Evolutionary conservation across 2,113 vertebrate genomes (phyloP), one percentile per base, ranked within the genome.

Genomic region (Garra rufa): DNA sequence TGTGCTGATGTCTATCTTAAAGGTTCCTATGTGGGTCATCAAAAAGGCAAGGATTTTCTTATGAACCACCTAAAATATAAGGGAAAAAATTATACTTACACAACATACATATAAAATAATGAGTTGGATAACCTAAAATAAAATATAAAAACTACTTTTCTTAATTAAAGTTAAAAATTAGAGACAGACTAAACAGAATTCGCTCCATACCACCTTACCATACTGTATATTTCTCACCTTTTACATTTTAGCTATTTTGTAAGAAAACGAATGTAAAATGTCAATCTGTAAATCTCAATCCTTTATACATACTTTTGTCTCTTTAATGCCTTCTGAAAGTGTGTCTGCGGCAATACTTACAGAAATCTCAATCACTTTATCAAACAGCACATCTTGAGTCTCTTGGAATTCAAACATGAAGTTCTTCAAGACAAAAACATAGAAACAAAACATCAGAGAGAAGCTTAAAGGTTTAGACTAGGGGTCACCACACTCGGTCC

Each of bases 391-490:
- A 43, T 96, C 94, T 48, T 92, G 92, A 15, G 95, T 92, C 76
- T 97, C 96, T 38, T 95, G 95, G 87, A 99, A 98, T 89, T 98
- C 97, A 82, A 98, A 98, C 90, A 96, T 89, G 92, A 99, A 99
- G 71, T 97, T 97, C 97, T 99, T 93, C 52, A 92, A 91, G 46
- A 88, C 69, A 91, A 89, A 28, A 79, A 83, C 46, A 52, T 4
- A 85, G 7, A n/a, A 86, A 34, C 30, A n/a, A 24, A 59, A 61
- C n/a, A 50, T 76, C 15, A 48, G 30, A 81, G 44, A 69, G 19
- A 21, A 4, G 10, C 10, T 30, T 21, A 81, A 69, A 50, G 11
- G 9, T 19, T 52, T 9, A 9, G 57, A 48, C 17, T n/a, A n/a
- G n/a, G n/a, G n/a, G n/a, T n/a, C n/a, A n/a, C n/a, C n/a, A n/a